Evolutionary conservation across 92 coral and sea anemone genomes (phyloP).

Genomic region (Actinostola sp.): DNA sequence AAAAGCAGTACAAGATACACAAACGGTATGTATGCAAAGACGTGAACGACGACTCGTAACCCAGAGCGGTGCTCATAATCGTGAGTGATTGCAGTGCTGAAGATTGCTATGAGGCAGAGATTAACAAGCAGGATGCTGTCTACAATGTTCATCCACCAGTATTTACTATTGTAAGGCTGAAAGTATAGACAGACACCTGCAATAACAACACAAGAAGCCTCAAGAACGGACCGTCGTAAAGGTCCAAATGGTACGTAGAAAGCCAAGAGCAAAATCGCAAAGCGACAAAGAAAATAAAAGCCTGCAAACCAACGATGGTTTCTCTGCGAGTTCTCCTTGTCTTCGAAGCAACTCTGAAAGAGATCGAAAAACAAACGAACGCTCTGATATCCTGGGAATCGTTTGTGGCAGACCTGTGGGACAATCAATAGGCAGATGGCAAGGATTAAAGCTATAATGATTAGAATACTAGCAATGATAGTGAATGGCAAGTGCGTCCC

Average conservation of each 20-base stretch:
- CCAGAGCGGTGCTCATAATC: slow-evolving; percentile 42
- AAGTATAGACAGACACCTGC: slow-evolving; percentile 63
- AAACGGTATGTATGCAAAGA: slow-evolving; percentile 81
- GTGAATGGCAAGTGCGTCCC: slow-evolving; percentile 54
- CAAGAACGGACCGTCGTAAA: slow-evolving; percentile 65
- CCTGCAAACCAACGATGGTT: slow-evolving; percentile 80
- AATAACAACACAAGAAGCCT: slow-evolving; percentile 61
- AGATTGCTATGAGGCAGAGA: slow-evolving; percentile 68
- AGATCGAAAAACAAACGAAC: slow-evolving; percentile 34
- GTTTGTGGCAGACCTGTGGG: slow-evolving; percentile 50
- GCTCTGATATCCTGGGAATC: background rate
- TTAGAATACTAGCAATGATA: slow-evolving; percentile 46
- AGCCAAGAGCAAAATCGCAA: slow-evolving; percentile 53
- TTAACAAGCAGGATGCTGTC: slow-evolving; percentile 83
- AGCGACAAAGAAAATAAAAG: slow-evolving; percentile 75
- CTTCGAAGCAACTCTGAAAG: slow-evolving; percentile 52
- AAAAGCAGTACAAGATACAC: slow-evolving; percentile 67
- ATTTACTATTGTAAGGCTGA: slow-evolving; percentile 72
- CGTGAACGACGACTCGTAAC: slow-evolving; percentile 44
- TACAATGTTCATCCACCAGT: slow-evolving; percentile 72
- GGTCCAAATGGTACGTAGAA: slow-evolving; percentile 57
- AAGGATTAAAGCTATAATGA: slow-evolving; percentile 55
- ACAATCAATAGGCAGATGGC: slow-evolving; percentile 70
- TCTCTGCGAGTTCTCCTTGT: slow-evolving; percentile 1
- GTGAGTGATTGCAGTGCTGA: slow-evolving; percentile 56